These are phyloP conservation scores for Alca torda DNA, from an alignment of 2,797 vertebrate genomes.

Conservation along the genomic window DNA sequence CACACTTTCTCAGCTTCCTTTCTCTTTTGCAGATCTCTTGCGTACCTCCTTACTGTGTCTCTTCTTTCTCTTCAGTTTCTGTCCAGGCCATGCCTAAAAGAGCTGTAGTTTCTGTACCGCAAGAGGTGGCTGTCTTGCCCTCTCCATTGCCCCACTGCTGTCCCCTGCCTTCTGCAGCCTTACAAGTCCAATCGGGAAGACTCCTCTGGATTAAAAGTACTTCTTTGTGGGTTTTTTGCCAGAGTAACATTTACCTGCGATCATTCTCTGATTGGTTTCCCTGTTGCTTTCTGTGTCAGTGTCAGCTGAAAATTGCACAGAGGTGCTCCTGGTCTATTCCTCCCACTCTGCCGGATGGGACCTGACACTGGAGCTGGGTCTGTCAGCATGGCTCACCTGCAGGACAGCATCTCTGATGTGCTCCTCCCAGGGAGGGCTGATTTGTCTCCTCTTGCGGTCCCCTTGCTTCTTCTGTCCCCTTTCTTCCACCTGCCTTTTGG, in stretches of 20 bases:
- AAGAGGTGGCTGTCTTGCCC: background rate
- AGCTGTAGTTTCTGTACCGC: background rate
- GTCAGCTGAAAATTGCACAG: rapidly evolving
- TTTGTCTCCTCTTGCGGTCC: rapidly evolving
- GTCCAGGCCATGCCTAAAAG: background rate
- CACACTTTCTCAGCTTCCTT: background rate
- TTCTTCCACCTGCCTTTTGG: background rate
- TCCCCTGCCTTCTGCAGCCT: background rate
- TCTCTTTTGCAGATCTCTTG: background rate
- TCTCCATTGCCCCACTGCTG: background rate
- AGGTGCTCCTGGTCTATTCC: background rate
- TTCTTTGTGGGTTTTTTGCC: background rate
- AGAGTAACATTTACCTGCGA: background rate
- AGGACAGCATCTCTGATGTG: background rate
- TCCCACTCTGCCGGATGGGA: rapidly evolving
- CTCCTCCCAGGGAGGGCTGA: background rate
- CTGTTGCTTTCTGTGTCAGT: background rate
- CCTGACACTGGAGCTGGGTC: rapidly evolving
- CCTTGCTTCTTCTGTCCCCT: background rate
- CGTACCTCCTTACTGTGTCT: background rate
- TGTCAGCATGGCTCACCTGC: background rate
- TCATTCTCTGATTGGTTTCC: background rate
- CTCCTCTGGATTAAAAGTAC: background rate
- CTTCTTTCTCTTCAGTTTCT: background rate
- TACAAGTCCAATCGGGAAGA: background rate